These are phyloP conservation scores for Anaspis maculata DNA, from an alignment of 2,888 invertebrate species.

Conservation along the genomic window DNA sequence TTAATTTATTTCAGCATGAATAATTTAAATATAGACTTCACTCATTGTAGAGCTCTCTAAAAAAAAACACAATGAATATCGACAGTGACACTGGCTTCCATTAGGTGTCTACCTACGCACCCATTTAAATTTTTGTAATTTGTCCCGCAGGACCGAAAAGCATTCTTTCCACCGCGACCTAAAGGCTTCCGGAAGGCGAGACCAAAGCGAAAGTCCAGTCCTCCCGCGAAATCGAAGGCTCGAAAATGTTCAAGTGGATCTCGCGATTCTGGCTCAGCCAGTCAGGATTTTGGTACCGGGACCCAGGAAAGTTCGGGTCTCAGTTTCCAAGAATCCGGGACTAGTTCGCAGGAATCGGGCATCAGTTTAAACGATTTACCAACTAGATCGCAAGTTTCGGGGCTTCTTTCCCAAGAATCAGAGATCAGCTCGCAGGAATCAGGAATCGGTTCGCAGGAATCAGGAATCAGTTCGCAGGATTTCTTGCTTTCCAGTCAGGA, in stretches of 20 bases:
- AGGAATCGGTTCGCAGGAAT: conserved; percentile 40
- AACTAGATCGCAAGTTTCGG: too few relatives aligned
- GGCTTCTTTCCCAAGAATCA: conserved; percentile 32
- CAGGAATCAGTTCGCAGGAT: too few relatives aligned
- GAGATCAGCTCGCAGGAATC: conserved; percentile 37
- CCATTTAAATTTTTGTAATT: too few relatives aligned
- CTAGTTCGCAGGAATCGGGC: conserved; percentile 37
- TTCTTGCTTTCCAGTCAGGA: conserved; percentile 27
- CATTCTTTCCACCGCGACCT: conserved; percentile 60
- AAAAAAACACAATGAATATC: too few relatives aligned
- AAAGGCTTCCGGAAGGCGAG: conserved; percentile 31
- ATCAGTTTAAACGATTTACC: conserved; percentile 40
- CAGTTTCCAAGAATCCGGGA: conserved; percentile 36
- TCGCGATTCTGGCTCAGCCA: conserved; percentile 27
- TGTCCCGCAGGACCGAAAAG: conserved; percentile 53
- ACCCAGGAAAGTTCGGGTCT: conserved; percentile 4
- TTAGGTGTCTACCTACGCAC: too few relatives aligned
- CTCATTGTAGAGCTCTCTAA: too few relatives aligned
- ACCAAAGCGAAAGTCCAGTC: conserved; percentile 12
- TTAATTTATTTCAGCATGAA: too few relatives aligned
- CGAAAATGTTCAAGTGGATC: conserved; percentile 36
- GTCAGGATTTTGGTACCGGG: conserved; percentile 38
- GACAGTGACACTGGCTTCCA: too few relatives aligned
- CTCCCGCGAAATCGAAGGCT: too few relatives aligned
- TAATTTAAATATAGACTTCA: too few relatives aligned